Base-by-base conservation (phyloP, 2,797 vertebrate species). In the Acipenser oxyrinchus region DNA sequence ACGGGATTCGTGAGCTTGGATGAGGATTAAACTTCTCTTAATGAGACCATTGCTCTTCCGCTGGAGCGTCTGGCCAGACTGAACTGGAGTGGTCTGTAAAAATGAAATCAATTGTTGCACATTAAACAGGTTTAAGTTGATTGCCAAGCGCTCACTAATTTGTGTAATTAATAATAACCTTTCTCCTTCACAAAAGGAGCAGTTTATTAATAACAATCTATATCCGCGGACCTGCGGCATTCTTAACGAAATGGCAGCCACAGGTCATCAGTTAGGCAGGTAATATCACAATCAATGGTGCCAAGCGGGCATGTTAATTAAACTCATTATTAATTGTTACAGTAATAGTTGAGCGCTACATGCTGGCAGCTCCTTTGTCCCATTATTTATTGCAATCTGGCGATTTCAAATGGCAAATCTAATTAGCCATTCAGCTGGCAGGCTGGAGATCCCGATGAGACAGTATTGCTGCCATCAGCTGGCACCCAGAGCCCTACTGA, bases 11-110 rank as follows among this genome's bases (percentile, higher is more conserved):
- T 92, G 92, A 98, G 93, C 95, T 95, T 94, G 96, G 94, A 96
- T 95, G 93, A 93, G 93, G 92, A 97, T 97, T 97, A 97, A 97
- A 97, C 94, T 94, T 96, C 92, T 88, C 87, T 91, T 99, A 97
- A 98, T 94, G 93, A 96, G 93, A 93, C 93, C 90, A 98, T 97
- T 96, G 94, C 93, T 98, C 95, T 98, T 93, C 90, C 66, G 51
- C 75, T 15, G 72, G 74, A 71, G 77, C 63, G 11, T 79, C 76
- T 81, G 84, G 85, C 84, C 82, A 69, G 11, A 74, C 73, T 81
- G 78, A 82, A 75, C 78, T 80, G 80, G 80, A 81, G 80, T 86
- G 91, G 93, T 95, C 94, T 93, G 90, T 93, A 93, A 95, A 94
- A 95, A 93, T 88, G 87, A 91, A 91, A 97, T 97, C 94, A 95